These are phyloP conservation scores for Tridacna gigas DNA, from an alignment of 2,888 invertebrate species.

Conservation along the genomic window DNA sequence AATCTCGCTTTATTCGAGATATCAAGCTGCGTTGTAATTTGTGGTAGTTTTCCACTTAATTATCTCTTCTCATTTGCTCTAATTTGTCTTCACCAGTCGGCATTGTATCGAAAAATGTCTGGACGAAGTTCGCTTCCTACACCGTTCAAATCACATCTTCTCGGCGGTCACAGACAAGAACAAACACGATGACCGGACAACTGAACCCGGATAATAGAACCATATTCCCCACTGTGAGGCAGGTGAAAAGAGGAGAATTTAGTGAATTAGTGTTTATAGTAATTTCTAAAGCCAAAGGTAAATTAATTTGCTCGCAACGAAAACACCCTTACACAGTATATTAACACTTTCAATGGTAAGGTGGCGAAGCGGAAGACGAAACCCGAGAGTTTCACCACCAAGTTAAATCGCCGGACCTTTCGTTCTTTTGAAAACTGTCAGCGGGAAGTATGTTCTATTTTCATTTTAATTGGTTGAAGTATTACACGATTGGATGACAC, in stretches of 20 bases:
- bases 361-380: constrained; percentile 53
- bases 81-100: constrained; percentile 62
- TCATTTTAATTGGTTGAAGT: constrained; percentile 25
- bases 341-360: constrained; percentile 61
- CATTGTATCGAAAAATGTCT: constrained; percentile 53
- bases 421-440: constrained; percentile 15
- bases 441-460: constrained; percentile 25
- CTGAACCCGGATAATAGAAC: constrained; percentile 43
- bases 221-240: constrained; percentile 47
- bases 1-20: constrained; percentile 50
- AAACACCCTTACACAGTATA: constrained; percentile 61
- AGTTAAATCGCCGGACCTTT: constrained; percentile 24
- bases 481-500: constrained; percentile 28
- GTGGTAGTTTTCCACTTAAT: constrained; percentile 68
- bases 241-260: constrained; percentile 63
- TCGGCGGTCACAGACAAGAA: constrained; percentile 39
- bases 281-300: constrained; percentile 58
- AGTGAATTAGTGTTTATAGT: constrained; percentile 60
- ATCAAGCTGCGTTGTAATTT: constrained; percentile 63
- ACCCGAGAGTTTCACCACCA: constrained; percentile 56
- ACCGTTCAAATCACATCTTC: constrained; percentile 45
- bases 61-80: constrained; percentile 63
- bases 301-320: constrained; percentile 67
- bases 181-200: constrained; percentile 61
- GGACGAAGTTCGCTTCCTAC: constrained; percentile 27